Evolutionary conservation across 2,113 vertebrate species (phyloP).

Genomic region (human (Homo sapiens)): GRCh38 chr9:108073501-108074000

Average conservation of each 20-base stretch:
- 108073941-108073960: not conserved
- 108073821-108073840: not conserved
- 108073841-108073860: no score
- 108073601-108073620: not conserved
- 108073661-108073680: not conserved
- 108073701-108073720: not conserved
- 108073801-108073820: not conserved
- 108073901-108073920: not conserved
- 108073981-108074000: not conserved
- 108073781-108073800: not conserved
- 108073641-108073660: not conserved
- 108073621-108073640: not conserved
- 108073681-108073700: not conserved
- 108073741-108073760: not conserved
- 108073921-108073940: not conserved
- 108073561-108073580: conserved; percentile 3
- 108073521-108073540: not conserved
- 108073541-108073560: not conserved
- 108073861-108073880: not conserved
- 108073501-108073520: not conserved
- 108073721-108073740: not conserved
- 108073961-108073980: not conserved
- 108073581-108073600: not conserved
- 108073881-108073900: not conserved
- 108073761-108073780: not conserved